Evolutionary conservation across 1,140 invertebrate species (phyloP).

Genomic region (Babylonia areolata): DNA sequence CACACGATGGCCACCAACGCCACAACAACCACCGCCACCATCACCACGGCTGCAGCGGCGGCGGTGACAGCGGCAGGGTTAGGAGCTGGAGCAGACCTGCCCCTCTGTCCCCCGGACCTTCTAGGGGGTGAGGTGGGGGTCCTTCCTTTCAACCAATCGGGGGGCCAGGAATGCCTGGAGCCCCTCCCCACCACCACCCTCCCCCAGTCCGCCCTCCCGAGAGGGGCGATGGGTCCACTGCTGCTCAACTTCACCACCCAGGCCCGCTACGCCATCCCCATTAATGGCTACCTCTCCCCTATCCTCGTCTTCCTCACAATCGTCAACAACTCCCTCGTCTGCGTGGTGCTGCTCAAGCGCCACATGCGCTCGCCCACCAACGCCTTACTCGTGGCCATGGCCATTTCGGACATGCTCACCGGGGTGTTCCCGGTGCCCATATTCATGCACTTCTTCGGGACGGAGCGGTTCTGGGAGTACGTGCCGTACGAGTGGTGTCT

Average conservation of each 20-base stretch:
- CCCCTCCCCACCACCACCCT: neutral
- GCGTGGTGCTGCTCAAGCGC: conserved; percentile 82
- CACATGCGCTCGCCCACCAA: conserved; percentile 85
- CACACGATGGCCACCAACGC: no score
- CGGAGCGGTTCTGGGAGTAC: conserved; percentile 85
- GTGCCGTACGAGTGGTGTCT: conserved; percentile 80
- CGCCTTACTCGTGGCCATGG: conserved; percentile 87
- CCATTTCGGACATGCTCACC: conserved; percentile 94
- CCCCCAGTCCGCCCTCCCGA: neutral
- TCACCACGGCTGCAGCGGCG: no score
- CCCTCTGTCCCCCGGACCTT: neutral
- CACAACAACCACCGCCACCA: no score
- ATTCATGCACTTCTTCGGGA: conserved; percentile 92
- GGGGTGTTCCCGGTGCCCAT: conserved; percentile 91
- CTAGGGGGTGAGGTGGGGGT: neutral
- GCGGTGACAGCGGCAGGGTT: neutral
- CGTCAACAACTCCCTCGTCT: conserved; percentile 92
- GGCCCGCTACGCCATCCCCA: conserved; percentile 59
- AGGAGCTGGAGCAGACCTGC: neutral
- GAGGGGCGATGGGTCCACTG: neutral
- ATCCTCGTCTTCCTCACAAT: conserved; percentile 90
- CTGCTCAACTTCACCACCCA: conserved; percentile 32
- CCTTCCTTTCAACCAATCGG: neutral
- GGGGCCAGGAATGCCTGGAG: neutral
- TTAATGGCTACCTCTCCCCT: conserved; percentile 84